phyloP scores from a whole-genome alignment of 1,140 invertebrate species.

The Hylyphantes graminicola region DNA sequence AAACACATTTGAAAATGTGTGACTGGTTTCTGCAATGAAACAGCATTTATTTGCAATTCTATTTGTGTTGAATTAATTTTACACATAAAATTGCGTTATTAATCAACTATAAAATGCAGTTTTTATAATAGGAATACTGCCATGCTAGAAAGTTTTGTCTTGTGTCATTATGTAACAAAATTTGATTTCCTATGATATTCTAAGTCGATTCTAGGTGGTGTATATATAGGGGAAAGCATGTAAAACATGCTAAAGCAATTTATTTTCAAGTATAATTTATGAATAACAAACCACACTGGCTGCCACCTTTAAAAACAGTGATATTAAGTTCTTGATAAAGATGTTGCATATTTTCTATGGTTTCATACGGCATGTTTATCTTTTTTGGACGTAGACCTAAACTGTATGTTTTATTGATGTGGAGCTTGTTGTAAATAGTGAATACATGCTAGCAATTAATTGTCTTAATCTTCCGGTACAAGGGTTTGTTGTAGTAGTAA shows the following conservation, averaged over 20 bases:
- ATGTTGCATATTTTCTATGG: conserved; percentile 37
- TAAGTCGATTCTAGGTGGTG: conserved; percentile 19
- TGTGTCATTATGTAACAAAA: conserved; percentile 38
- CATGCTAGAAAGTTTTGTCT: not conserved
- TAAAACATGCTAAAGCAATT: conserved; percentile 1
- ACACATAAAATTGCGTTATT: no score
- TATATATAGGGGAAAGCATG: conserved; percentile 20
- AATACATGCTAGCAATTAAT: conserved; percentile 3
- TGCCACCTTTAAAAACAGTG: not conserved
- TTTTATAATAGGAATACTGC: no score
- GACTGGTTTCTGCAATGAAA: no score
- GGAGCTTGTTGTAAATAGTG: conserved; percentile 37
- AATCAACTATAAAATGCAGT: no score
- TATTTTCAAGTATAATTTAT: conserved; percentile 39
- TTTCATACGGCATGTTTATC: conserved; percentile 33
- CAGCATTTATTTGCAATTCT: no score
- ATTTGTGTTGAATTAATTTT: no score
- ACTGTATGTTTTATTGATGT: conserved; percentile 22
- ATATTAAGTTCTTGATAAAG: not conserved
- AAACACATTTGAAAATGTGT: no score
- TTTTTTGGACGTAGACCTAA: conserved; percentile 15
- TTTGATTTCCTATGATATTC: conserved; percentile 43
- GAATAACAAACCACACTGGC: not conserved
- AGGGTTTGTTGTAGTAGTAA: conserved; percentile 9
- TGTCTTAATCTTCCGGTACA: conserved; percentile 15